These are phyloP conservation scores for Phyto melanocephala DNA, from an alignment of 2,888 invertebrate species.

Conservation along the genomic window DNA sequence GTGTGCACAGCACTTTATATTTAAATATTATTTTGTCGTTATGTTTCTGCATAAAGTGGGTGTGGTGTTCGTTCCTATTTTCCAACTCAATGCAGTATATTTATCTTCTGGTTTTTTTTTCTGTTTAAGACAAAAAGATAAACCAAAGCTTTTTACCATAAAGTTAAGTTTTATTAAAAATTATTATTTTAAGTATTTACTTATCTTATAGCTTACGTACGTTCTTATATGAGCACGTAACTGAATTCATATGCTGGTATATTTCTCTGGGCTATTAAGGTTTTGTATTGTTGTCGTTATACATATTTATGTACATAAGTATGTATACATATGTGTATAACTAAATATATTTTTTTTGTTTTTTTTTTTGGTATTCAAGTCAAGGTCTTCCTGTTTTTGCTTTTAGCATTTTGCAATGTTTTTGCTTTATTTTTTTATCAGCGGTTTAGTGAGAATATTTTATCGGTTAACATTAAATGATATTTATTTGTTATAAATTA, in stretches of 20 bases:
- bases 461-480: background rate
- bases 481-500: background rate
- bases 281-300: slow-evolving; percentile 5
- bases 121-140: slow-evolving; percentile 20
- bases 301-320: no score
- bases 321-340: no score
- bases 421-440: background rate
- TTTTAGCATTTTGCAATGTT: slow-evolving; percentile 35
- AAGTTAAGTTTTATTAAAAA: slow-evolving; percentile 17
- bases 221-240: background rate
- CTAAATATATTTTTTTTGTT: background rate
- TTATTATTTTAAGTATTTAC: slow-evolving; percentile 29
- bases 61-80: slow-evolving; percentile 42
- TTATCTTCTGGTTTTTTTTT: slow-evolving; percentile 40
- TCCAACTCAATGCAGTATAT: slow-evolving; percentile 30
- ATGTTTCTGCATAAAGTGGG: slow-evolving; percentile 40
- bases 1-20: slow-evolving; percentile 1
- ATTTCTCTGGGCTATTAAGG: background rate
- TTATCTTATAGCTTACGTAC: slow-evolving; percentile 28
- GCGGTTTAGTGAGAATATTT: slow-evolving; percentile 1
- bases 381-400: slow-evolving; percentile 57
- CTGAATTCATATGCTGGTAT: background rate
- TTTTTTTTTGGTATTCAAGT: slow-evolving; percentile 54
- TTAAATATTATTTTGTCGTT: background rate
- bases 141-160: slow-evolving; percentile 10